Evolutionary conservation across 2,888 invertebrate species (phyloP).

Genomic region (Nebria salina): DNA sequence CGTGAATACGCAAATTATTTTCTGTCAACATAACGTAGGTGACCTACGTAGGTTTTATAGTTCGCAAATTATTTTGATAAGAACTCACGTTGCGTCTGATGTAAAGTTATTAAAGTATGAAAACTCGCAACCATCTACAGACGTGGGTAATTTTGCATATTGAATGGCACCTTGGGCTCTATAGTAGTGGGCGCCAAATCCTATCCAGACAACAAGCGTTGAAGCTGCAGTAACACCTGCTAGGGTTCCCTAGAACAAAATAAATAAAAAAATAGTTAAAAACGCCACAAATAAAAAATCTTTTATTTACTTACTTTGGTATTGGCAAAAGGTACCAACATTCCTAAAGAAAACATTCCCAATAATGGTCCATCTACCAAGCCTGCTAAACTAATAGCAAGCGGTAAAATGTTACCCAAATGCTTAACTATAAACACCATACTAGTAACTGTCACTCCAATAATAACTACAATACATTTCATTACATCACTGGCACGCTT

Average conservation of each 20-base stretch:
- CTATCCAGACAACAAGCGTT: slow-evolving; percentile 45
- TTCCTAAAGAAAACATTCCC: slow-evolving; percentile 72
- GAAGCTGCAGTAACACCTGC: slow-evolving; percentile 46
- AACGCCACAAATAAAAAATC: neutral
- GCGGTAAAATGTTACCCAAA: slow-evolving; percentile 73
- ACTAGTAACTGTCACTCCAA: slow-evolving; percentile 65
- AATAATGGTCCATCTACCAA: slow-evolving; percentile 71
- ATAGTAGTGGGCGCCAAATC: slow-evolving; percentile 41
- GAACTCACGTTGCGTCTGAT: neutral
- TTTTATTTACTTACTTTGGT: slow-evolving; percentile 60
- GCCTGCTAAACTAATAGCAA: slow-evolving; percentile 70
- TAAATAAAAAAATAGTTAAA: neutral
- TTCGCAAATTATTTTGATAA: neutral
- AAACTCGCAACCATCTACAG: slow-evolving; percentile 41
- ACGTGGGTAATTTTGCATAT: slow-evolving; percentile 35
- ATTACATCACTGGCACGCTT: slow-evolving; percentile 35
- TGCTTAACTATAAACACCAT: slow-evolving; percentile 69
- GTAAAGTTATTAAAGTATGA: slow-evolving; percentile 6
- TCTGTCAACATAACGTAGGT: neutral
- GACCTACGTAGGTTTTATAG: neutral
- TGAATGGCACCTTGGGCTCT: slow-evolving; percentile 19
- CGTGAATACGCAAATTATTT: neutral
- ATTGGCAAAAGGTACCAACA: slow-evolving; percentile 71
- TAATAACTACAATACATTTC: slow-evolving; percentile 55
- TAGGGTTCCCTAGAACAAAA: slow-evolving; percentile 47